A percentile compares a stretch with the other conserved stretches of the same genome.
phyloP scores from a whole-genome alignment of 2,797 vertebrate genomes.

The Acrossocheilus wenchowensis region DNA sequence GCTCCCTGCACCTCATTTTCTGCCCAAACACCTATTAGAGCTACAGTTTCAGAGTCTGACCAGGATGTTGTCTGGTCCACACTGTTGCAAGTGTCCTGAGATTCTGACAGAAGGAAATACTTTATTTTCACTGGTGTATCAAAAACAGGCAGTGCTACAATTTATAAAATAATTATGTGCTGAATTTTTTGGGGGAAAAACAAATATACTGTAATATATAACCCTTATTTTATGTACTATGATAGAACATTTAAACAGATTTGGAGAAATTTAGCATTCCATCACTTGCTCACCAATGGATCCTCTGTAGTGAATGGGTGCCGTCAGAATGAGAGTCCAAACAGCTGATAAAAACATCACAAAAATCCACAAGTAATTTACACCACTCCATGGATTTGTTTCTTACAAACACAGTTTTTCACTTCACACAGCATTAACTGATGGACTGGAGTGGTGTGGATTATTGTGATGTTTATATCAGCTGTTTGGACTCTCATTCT shows the following conservation, averaged over 20 bases:
- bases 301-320: not conserved
- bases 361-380: no score
- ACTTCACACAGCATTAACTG: not conserved
- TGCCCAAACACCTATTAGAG: slow-evolving; percentile 83
- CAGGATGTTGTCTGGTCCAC: slow-evolving; percentile 67
- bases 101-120: not conserved
- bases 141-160: not conserved
- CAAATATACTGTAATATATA: not conserved
- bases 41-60: slow-evolving; percentile 83
- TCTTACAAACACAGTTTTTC: not conserved
- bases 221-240: not conserved
- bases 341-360: no score
- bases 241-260: not conserved
- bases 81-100: not conserved
- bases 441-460: not conserved
- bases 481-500: not conserved
- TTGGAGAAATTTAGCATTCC: not conserved
- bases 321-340: not conserved
- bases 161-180: not conserved
- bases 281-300: not conserved
- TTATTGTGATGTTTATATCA: not conserved
- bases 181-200: slow-evolving; percentile 36
- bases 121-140: not conserved
- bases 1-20: slow-evolving; percentile 82
- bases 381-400: not conserved